A percentile compares a stretch with the other conserved stretches of the same genome.
These are phyloP conservation scores for Sylvicola cinctus DNA, from an alignment of 2,888 invertebrate species.

Conservation along the genomic window DNA sequence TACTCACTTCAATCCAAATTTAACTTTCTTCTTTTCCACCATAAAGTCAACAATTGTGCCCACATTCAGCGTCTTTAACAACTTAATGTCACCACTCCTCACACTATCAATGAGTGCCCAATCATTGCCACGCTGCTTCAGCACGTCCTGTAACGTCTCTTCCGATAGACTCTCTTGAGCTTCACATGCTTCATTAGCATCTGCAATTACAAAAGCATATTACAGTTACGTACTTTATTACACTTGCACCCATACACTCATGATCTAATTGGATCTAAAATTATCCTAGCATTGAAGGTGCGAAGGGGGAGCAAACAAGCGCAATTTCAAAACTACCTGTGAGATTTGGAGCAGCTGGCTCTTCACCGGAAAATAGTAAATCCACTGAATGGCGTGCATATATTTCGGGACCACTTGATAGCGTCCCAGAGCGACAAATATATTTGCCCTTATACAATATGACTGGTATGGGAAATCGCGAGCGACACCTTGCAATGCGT, in stretches of 20 bases:
- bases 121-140: conserved; percentile 14
- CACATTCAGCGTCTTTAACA: conserved; percentile 46
- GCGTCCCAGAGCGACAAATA: conserved; percentile 51
- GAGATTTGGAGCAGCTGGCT: background rate
- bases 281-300: too few relatives aligned
- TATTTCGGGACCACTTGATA: conserved; percentile 52
- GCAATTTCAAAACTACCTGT: too few relatives aligned
- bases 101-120: conserved; percentile 41
- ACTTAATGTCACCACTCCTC: conserved; percentile 43
- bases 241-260: too few relatives aligned
- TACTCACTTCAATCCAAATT: conserved; percentile 58
- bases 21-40: conserved; percentile 69
- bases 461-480: conserved; percentile 56
- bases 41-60: conserved; percentile 59
- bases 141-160: conserved; percentile 5
- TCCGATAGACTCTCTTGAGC: conserved; percentile 10
- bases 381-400: conserved; percentile 45
- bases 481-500: conserved; percentile 49
- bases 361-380: conserved; percentile 19
- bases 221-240: too few relatives aligned
- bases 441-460: conserved; percentile 54
- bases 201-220: background rate
- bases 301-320: too few relatives aligned
- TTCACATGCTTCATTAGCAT: conserved; percentile 13
- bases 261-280: too few relatives aligned